A percentile compares a stretch with the other conserved stretches of the same genome.
Conservation (phyloP, 2,797 vertebrate genomes). For the Silurus aristotelis region DNA sequence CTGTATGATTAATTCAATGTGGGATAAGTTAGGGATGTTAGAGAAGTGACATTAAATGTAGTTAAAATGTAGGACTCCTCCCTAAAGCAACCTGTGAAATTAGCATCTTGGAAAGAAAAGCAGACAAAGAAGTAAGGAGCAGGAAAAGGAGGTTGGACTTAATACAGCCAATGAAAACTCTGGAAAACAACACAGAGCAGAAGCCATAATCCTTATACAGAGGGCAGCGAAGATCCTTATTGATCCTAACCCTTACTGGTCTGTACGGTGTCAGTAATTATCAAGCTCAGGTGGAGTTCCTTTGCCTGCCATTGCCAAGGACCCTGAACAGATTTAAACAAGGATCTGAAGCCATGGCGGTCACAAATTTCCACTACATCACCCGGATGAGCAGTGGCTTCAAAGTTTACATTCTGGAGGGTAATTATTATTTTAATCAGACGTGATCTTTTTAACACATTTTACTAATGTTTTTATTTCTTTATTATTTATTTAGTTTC, state of each 20-base stretch:
- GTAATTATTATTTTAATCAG: slow-evolving; percentile 59
- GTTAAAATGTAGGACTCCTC: slow-evolving; percentile 42
- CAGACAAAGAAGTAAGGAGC: slow-evolving; percentile 44
- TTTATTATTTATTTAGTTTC: neutral
- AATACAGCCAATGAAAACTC: slow-evolving; percentile 66
- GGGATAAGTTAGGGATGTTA: neutral
- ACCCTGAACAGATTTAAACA: neutral
- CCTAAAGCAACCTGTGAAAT: slow-evolving; percentile 50
- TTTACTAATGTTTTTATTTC: neutral
- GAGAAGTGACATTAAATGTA: neutral
- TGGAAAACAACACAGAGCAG: slow-evolving; percentile 60
- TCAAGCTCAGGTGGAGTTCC: neutral
- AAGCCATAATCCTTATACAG: slow-evolving; percentile 67
- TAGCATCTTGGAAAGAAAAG: slow-evolving; percentile 60
- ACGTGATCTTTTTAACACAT: neutral
- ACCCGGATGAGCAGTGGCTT: slow-evolving; percentile 84
- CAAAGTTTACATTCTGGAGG: slow-evolving; percentile 83
- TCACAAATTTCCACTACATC: slow-evolving; percentile 82
- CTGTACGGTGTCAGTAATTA: slow-evolving; percentile 18
- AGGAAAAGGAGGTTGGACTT: slow-evolving; percentile 61
- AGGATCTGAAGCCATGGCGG: slow-evolving; percentile 71
- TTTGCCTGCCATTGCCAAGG: neutral
- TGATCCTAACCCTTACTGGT: slow-evolving; percentile 2
- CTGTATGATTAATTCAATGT: neutral
- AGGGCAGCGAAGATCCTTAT: slow-evolving; percentile 16